phyloP scores from a whole-genome alignment of 1,140 invertebrate species.

The Ridgeia piscesae region DNA sequence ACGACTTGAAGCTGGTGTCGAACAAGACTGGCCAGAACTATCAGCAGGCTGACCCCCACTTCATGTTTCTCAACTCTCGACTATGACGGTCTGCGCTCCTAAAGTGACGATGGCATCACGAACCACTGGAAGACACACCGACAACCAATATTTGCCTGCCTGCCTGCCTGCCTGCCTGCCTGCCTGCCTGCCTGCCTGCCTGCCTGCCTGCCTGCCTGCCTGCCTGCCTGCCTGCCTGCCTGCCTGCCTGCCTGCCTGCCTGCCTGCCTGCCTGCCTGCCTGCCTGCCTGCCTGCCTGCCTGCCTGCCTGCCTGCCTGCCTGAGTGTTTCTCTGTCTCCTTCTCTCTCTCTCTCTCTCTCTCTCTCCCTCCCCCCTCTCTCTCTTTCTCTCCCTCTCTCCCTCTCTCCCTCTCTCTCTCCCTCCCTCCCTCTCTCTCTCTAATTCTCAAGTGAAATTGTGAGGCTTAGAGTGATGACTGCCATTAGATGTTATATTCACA shows the following conservation, averaged over 20 bases:
- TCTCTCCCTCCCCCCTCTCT: too few relatives aligned
- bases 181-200: too few relatives aligned
- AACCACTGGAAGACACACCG: not conserved
- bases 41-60: not conserved
- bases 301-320: too few relatives aligned
- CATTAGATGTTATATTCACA: not conserved
- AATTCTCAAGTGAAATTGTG: not conserved
- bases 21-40: not conserved
- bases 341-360: too few relatives aligned
- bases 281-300: too few relatives aligned
- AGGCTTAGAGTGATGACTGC: not conserved
- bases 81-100: not conserved
- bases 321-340: not conserved
- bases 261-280: too few relatives aligned
- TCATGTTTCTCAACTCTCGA: not conserved
- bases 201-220: too few relatives aligned
- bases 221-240: too few relatives aligned
- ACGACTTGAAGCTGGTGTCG: not conserved
- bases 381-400: too few relatives aligned
- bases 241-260: too few relatives aligned
- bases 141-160: not conserved
- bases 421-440: too few relatives aligned
- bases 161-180: not conserved
- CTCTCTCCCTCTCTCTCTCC: too few relatives aligned
- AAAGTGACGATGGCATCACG: not conserved